Evolutionary conservation across 2,797 vertebrate genomes (phyloP), one percentile per base, ranked within the genome.

Genomic region (Mus caroli): DNA sequence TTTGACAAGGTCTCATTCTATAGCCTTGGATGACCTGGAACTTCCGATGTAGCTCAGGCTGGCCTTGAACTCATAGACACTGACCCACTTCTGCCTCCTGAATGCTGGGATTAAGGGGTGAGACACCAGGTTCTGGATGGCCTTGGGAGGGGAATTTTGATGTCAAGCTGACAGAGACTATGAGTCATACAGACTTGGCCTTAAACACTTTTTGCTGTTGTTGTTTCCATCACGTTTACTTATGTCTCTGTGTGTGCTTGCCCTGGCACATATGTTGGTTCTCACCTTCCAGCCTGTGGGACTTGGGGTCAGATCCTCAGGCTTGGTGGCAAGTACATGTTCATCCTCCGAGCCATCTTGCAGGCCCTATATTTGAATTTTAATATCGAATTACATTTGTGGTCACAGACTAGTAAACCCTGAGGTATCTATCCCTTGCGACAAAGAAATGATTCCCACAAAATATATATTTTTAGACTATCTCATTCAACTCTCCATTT

Each of bases 301-400:
- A n/a, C 26, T 43, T 34, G 62, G 62, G 31, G 43, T n/a, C 43
- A 34, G 26, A 8, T 13, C 1, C 1, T 22, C 60, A 84, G 40
- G 9, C 9, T 67, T 50, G 43, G 28, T 22, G 62, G 28, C 40
- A 67, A 43, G 40, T 20, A 50, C 10, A 11, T 85, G 17, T 85
- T 43, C 31, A 3, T 67, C 43, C 43, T 34, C 20, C 4, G 11
- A 14, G 40, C 6, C 17, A 24, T 67, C 43, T 28, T n/a, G 43
- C 83, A 31, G 28, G 83, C 83, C 28, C 43, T 67, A 82, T 75
- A 40, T 62, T 26, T 71, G 76, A 34, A 37, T 84, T 73, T 76
- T 93, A 60, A 94, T 67, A 50, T 40, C 17, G 58, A 84, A 91
- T 85, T 34, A 34, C 26, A 28, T 58, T 76, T 92, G 90, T 40